These are phyloP conservation scores for Gambusia holbrooki DNA, from an alignment of 2,113 vertebrate species.

Conservation along the genomic window DNA sequence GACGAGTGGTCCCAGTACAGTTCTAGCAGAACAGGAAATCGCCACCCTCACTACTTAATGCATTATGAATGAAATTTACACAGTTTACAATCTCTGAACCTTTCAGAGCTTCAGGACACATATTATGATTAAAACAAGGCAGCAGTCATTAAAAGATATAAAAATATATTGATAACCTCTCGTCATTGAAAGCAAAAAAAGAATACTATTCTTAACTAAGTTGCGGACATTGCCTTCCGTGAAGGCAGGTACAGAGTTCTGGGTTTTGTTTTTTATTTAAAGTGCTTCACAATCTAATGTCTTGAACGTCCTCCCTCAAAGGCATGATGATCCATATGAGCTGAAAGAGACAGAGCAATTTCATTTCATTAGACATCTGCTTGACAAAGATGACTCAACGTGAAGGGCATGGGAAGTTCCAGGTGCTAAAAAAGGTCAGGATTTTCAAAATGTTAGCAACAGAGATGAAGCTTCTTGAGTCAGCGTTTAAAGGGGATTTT, in stretches of 20 bases:
- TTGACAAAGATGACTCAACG: too few species aligned
- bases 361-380: neutral
- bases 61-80: neutral
- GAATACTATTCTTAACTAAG: conserved; percentile 56
- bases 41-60: conserved; percentile 2
- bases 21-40: conserved; percentile 29
- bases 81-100: conserved; percentile 29
- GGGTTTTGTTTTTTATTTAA: conserved; percentile 24
- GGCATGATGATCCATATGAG: conserved; percentile 95
- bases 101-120: conserved; percentile 32
- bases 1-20: conserved; percentile 46
- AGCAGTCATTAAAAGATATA: conserved; percentile 66
- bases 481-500: too few species aligned
- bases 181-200: conserved; percentile 43
- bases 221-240: conserved; percentile 35
- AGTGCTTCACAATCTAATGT: conserved; percentile 77
- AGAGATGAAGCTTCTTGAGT: too few species aligned
- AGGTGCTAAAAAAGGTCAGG: too few species aligned
- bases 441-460: too few species aligned
- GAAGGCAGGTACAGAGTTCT: conserved; percentile 58
- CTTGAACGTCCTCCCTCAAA: conserved; percentile 93
- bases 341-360: conserved; percentile 79
- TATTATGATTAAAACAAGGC: conserved; percentile 48
- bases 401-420: too few species aligned
- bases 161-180: conserved; percentile 73